A percentile compares a stretch with the other conserved stretches of the same genome.
Evolutionary conservation across 2,113 vertebrate species (phyloP).

Genomic region (Oenanthe oenanthe): DNA sequence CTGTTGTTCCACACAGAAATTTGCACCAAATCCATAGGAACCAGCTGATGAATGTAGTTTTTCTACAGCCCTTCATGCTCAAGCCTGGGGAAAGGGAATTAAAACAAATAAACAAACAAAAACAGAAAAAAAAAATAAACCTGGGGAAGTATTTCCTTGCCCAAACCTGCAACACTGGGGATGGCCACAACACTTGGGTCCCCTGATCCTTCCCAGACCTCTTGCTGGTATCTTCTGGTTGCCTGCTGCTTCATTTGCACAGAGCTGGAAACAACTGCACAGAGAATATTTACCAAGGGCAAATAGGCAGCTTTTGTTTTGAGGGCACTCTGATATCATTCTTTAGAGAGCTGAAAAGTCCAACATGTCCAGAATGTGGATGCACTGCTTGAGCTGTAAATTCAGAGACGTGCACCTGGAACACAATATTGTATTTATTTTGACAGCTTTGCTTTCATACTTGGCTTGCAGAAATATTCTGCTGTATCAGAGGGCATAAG

Average conservation of each 20-base stretch:
- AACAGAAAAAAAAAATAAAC: not conserved
- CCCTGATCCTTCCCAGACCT: not conserved
- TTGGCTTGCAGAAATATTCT: slow-evolving; percentile 2
- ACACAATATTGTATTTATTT: not conserved
- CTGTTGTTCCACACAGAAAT: not conserved
- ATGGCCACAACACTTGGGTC: accelerated
- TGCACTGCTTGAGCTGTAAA: not conserved
- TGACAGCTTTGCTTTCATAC: slow-evolving; percentile 8
- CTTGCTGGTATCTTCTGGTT: not conserved
- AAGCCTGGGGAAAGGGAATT: not conserved
- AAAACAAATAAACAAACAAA: not conserved
- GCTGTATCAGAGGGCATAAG: not conserved
- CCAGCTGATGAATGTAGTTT: not conserved
- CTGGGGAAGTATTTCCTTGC: not conserved
- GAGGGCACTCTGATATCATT: not conserved
- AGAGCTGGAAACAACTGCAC: not conserved
- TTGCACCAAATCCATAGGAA: not conserved
- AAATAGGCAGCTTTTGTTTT: not conserved
- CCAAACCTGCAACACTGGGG: not conserved
- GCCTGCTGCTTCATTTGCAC: not conserved
- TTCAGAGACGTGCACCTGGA: not conserved
- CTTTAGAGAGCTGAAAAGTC: not conserved
- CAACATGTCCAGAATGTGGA: not conserved
- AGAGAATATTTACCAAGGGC: not conserved
- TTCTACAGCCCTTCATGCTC: not conserved